Evolutionary conservation across 2,113 vertebrate species (phyloP).

Genomic region (Anoura caudifer): DNA sequence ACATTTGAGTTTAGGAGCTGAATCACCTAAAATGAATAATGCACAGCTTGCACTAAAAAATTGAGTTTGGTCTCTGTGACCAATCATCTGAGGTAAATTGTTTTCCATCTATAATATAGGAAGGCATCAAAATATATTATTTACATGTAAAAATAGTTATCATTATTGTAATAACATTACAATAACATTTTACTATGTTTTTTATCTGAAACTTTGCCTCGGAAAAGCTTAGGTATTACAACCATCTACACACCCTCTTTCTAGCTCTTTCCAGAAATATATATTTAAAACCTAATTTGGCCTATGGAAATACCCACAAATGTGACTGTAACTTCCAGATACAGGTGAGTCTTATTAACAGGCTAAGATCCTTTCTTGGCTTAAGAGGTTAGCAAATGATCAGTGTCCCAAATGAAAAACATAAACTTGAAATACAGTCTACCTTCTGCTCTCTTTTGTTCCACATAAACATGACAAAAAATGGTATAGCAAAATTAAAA

Average conservation of each 20-base stretch:
- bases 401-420: background rate
- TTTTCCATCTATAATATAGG: background rate
- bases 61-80: slow-evolving; percentile 50
- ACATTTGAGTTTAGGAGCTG: background rate
- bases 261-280: background rate
- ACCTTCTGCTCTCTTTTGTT: background rate
- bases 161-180: background rate
- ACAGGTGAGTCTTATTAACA: background rate
- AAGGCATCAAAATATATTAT: background rate
- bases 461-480: background rate
- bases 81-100: slow-evolving; percentile 6
- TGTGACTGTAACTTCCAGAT: background rate
- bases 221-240: background rate
- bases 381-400: background rate
- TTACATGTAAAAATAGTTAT: background rate
- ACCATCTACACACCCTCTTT: background rate
- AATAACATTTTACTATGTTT: background rate
- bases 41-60: background rate
- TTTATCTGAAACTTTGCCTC: background rate
- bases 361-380: background rate
- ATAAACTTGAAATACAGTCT: background rate
- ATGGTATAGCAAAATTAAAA: background rate
- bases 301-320: background rate
- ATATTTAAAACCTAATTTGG: background rate
- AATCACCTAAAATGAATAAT: slow-evolving; percentile 35